Evolutionary conservation across 2,113 vertebrate species (phyloP), one percentile per base, ranked within the genome.

Genomic region (Polypterus senegalus): DNA sequence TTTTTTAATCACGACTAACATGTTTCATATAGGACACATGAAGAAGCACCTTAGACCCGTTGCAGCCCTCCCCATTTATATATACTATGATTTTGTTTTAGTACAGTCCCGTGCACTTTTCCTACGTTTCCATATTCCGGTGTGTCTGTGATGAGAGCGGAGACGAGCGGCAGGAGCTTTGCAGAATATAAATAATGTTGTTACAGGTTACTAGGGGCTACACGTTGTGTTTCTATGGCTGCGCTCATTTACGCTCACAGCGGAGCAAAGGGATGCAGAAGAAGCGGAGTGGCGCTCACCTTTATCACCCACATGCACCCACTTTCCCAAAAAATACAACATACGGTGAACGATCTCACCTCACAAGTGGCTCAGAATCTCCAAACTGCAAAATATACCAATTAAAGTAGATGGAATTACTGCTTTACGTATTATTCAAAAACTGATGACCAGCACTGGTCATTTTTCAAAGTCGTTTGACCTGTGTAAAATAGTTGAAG

Each of bases 141-240:
- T 54, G 43, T 46, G 27, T 45, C 9, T 66, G 27, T 27, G 5
- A 10, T 10, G 43, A 2, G 54, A 3, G 61, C 3, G 7, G 61
- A 54, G 56, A 61, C 63, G 51, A 62, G 67, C 58, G 56, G 54
- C 44, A 59, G 4, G 4, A 8, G 59, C 46, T 48, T 4, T 58
- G 56, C 66, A 47, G 58, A 73, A 67, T 55, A 54, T 60, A 44
- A 51, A 63, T 65, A 55, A 60, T 48, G 70, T 57, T 60, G 66
- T 65, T 63, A 67, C 59, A n/a, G 69, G 72, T 70, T 71, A 70
- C 72, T 67, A 70, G 49, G 80, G 71, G 63, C 56, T 61, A 70
- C 74, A 58, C 68, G 68, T 57, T 11, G 69, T 65, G 68, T 75
- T 79, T 68, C 83, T 71, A 73, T 69, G 74, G 78, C 63, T 66